A percentile compares a stretch with the other conserved stretches of the same genome.
Conservation (phyloP, 1,140 invertebrate genomes). For the Caerostris extrusa region DNA sequence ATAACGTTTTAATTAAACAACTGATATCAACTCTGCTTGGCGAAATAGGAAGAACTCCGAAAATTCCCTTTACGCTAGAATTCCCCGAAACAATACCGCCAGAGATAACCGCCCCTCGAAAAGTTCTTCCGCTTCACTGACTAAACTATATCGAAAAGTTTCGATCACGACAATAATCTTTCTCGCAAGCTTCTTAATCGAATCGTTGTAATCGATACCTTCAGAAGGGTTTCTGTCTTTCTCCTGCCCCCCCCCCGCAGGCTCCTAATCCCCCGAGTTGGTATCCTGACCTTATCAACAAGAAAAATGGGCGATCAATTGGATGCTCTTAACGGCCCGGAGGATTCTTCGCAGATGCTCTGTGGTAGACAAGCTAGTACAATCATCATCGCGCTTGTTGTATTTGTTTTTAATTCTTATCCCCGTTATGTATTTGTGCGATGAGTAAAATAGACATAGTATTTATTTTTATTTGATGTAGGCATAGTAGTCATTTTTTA, state of each 20-base stretch:
- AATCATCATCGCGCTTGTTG: no score
- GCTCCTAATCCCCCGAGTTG: neutral
- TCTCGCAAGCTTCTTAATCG: slow-evolving; percentile 20
- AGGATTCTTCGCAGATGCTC: neutral
- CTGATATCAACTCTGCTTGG: no score
- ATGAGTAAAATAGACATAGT: no score
- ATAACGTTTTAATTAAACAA: neutral
- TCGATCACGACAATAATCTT: slow-evolving; percentile 39
- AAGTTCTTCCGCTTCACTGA: neutral
- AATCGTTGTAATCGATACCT: neutral
- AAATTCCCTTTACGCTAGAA: no score
- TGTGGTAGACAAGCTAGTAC: neutral
- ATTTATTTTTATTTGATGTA: no score
- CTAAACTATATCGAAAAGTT: neutral
- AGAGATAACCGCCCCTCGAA: neutral
- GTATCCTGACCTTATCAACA: slow-evolving; percentile 17
- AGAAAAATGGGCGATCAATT: neutral
- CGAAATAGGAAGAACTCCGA: no score
- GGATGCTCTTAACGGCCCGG: neutral
- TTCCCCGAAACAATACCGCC: neutral
- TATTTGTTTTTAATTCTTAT: no score
- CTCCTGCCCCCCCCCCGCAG: neutral
- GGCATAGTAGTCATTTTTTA: no score
- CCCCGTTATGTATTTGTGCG: no score
- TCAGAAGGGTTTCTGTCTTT: neutral